Percentiles rank a stretch among this genome's conserved stretches.
Conservation (phyloP, 2,113 vertebrate species). For the Pteruthius melanotis region DNA sequence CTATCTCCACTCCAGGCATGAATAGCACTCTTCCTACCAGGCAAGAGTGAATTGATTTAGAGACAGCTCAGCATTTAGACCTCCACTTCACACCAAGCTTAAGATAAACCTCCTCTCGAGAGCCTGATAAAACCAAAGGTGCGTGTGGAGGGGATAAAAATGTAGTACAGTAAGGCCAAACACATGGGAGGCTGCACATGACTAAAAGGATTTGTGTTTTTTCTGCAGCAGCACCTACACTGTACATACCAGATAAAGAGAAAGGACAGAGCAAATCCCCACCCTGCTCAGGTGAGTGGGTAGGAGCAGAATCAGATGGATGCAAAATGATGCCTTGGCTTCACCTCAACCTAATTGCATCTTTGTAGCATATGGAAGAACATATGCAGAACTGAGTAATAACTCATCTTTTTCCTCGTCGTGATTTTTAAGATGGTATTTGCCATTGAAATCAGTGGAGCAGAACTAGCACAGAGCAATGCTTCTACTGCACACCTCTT, state of each 20-base stretch:
- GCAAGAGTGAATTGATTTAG: conserved; percentile 4
- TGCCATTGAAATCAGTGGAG: background rate
- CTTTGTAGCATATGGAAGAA: background rate
- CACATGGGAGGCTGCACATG: background rate
- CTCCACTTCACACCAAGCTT: conserved; percentile 30
- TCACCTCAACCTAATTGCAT: background rate
- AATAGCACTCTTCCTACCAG: background rate
- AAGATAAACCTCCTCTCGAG: conserved; percentile 43
- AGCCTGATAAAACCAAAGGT: conserved; percentile 11
- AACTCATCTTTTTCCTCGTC: background rate
- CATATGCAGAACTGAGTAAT: background rate
- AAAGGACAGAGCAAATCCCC: background rate
- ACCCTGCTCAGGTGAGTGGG: background rate
- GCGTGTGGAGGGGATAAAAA: background rate
- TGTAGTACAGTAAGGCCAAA: background rate
- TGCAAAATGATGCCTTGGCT: background rate
- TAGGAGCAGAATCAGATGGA: background rate
- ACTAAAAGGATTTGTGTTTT: background rate
- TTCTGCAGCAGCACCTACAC: background rate
- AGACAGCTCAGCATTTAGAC: conserved; percentile 34
- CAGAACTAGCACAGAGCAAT: background rate
- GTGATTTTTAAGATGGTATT: background rate
- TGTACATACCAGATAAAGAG: background rate
- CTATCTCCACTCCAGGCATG: background rate
- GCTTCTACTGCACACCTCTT: background rate